Evolutionary conservation across 2,797 vertebrate genomes (phyloP).

Genomic region (Echeneis naucrates): DNA sequence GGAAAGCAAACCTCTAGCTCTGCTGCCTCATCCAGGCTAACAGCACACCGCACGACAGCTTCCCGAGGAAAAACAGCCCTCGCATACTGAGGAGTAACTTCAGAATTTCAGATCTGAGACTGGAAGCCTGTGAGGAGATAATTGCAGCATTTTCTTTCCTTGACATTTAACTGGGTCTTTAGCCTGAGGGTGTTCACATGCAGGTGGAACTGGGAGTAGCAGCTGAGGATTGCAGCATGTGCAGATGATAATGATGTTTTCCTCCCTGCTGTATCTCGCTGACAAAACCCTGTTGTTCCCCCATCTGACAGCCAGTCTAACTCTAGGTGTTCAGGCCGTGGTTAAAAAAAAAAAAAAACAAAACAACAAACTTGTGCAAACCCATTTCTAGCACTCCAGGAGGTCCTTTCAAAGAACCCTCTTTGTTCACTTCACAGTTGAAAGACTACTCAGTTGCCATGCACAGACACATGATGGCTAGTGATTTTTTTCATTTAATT

Average conservation of each 20-base stretch:
- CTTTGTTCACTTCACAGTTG: slow-evolving; percentile 52
- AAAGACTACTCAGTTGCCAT: slow-evolving; percentile 14
- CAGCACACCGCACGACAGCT: slow-evolving; percentile 15
- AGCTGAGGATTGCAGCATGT: slow-evolving; percentile 39
- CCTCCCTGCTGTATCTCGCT: slow-evolving; percentile 19
- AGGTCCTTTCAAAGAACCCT: slow-evolving; percentile 37
- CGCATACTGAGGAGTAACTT: slow-evolving; percentile 40
- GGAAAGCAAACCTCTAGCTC: not conserved
- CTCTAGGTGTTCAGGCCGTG: slow-evolving; percentile 56
- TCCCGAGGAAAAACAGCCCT: slow-evolving; percentile 8
- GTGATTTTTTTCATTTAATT: not conserved
- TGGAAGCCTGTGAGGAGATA: slow-evolving; percentile 52
- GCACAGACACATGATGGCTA: slow-evolving; percentile 26
- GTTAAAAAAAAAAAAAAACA: too few species aligned
- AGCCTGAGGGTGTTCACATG: slow-evolving; percentile 50
- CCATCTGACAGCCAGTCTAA: slow-evolving; percentile 55
- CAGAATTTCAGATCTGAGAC: slow-evolving; percentile 49
- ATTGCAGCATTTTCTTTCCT: slow-evolving; percentile 63
- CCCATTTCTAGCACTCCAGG: slow-evolving; percentile 55
- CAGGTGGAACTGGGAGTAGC: slow-evolving; percentile 49
- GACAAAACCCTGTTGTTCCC: slow-evolving; percentile 44
- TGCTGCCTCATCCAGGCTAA: slow-evolving; percentile 14
- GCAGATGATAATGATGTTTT: slow-evolving; percentile 52
- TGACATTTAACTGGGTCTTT: slow-evolving; percentile 66
- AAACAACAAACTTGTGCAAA: slow-evolving; percentile 56